Evolutionary conservation across 2,888 invertebrate genomes (phyloP).

Genomic region (Marasmarcha lunaedactyla): DNA sequence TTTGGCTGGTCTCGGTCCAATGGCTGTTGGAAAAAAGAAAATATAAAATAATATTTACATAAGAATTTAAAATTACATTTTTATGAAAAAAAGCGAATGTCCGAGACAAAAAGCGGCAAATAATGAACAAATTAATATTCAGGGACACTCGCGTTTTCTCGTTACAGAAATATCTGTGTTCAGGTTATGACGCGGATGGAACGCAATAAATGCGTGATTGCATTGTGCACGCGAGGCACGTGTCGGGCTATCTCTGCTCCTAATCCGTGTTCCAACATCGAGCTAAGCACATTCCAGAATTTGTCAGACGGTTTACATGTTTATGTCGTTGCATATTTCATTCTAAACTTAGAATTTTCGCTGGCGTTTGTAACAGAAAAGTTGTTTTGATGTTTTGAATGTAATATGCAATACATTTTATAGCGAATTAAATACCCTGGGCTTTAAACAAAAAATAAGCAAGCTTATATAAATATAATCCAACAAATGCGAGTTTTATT

Average conservation of each 20-base stretch:
- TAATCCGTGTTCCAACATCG: not conserved
- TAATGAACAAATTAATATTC: constrained; percentile 26
- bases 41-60: constrained; percentile 2
- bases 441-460: too few relatives aligned
- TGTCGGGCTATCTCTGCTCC: constrained; percentile 23
- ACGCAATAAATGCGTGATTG: constrained; percentile 40
- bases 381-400: too few relatives aligned
- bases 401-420: too few relatives aligned
- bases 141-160: constrained; percentile 27
- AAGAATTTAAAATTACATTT: not conserved
- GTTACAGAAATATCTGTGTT: constrained; percentile 32
- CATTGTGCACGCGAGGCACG: constrained; percentile 39
- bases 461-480: too few relatives aligned
- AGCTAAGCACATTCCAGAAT: not conserved
- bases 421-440: too few relatives aligned
- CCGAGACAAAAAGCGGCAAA: too few relatives aligned
- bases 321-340: too few relatives aligned
- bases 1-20: constrained; percentile 97
- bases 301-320: not conserved
- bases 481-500: too few relatives aligned
- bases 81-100: not conserved
- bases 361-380: too few relatives aligned
- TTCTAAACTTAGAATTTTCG: too few relatives aligned
- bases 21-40: constrained; percentile 73
- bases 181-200: constrained; percentile 34